A percentile compares a stretch with the other conserved stretches of the same genome.
phyloP scores from a whole-genome alignment of 92 coral and sea anemone species.

The Pocillopora meandrina region DNA sequence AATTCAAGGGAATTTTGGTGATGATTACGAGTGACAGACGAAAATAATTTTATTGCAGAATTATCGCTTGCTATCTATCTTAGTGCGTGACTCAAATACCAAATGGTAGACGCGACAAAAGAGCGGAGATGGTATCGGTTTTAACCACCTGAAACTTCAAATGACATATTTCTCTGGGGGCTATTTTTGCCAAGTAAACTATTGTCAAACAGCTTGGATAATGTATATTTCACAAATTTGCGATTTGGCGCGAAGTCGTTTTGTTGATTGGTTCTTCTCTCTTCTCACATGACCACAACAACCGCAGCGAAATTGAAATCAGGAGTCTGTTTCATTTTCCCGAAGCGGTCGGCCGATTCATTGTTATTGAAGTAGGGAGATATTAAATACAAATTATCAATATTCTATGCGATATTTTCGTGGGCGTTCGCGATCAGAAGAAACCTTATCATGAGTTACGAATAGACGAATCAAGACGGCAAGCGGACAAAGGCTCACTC shows the following conservation, averaged over 20 bases:
- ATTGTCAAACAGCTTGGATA: neutral
- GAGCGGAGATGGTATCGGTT: neutral
- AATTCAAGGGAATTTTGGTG: neutral
- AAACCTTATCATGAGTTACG: constrained; percentile 28
- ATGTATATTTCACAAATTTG: constrained; percentile 10
- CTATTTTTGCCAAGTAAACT: neutral
- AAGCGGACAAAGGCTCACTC: constrained; percentile 26
- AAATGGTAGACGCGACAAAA: neutral
- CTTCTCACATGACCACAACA: constrained; percentile 32
- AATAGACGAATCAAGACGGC: constrained; percentile 19
- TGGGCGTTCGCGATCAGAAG: constrained; percentile 22
- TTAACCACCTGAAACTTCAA: neutral
- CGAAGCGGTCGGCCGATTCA: constrained; percentile 12
- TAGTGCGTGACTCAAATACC: constrained; percentile 7
- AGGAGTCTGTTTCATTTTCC: constrained; percentile 7
- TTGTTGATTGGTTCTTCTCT: constrained; percentile 13
- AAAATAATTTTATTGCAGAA: neutral
- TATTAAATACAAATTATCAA: constrained; percentile 57
- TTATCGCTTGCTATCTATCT: neutral
- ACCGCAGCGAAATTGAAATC: constrained; percentile 30
- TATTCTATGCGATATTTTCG: constrained; percentile 10
- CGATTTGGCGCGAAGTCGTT: constrained; percentile 17
- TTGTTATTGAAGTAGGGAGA: constrained; percentile 44
- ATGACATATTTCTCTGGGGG: neutral
- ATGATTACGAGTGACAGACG: neutral